Conservation (phyloP, 1,140 invertebrate genomes). For the Lanistes nyassanus region DNA sequence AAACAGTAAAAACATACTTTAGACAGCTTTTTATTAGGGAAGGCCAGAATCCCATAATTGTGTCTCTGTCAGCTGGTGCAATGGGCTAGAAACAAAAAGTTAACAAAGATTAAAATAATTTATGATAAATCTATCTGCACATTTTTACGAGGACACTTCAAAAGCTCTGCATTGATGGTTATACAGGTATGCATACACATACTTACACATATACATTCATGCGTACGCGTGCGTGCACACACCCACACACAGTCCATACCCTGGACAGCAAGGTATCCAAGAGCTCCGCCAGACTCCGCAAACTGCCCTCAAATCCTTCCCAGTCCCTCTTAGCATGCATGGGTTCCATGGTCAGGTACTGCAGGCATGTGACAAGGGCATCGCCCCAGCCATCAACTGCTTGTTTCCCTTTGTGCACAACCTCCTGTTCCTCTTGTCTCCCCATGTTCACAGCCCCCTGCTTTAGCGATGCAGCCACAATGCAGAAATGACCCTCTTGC, state of each 20-base stretch:
- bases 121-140: too few species aligned
- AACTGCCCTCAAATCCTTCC: neutral
- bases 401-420: neutral
- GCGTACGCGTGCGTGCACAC: neutral
- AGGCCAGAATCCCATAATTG: neutral
- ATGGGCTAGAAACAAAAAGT: neutral
- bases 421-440: neutral
- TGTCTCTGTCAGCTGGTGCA: neutral
- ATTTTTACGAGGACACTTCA: neutral
- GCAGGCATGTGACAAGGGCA: slow-evolving; percentile 15
- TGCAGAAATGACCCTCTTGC: neutral
- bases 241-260: neutral
- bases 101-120: too few species aligned
- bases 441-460: neutral
- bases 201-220: neutral
- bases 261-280: neutral
- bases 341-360: neutral
- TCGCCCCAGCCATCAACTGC: neutral
- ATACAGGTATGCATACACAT: too few species aligned
- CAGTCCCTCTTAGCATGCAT: neutral
- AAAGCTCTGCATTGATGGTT: neutral
- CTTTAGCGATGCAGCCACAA: slow-evolving; percentile 7
- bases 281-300: neutral
- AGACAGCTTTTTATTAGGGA: neutral
- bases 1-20: neutral